Percentiles rank a stretch among this genome's conserved stretches.
Evolutionary conservation across 2,888 invertebrate genomes (phyloP).

Genomic region (Ganaspis brasiliensis): DNA sequence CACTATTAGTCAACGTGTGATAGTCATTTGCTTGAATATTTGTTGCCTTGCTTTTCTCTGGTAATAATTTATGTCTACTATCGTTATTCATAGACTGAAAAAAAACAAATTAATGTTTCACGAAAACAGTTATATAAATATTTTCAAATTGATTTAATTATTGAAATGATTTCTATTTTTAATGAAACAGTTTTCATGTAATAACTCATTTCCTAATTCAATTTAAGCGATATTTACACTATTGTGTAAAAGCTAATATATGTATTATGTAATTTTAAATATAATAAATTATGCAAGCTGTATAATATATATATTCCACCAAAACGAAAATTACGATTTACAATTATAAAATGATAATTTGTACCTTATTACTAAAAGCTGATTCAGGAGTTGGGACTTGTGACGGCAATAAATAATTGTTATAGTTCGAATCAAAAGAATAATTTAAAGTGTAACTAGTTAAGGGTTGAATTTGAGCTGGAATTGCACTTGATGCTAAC

Average conservation of each 20-base stretch:
- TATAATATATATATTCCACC: no score
- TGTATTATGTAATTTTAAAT: no score
- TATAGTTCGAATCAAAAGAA: conserved; percentile 47
- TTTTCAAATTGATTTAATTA: no score
- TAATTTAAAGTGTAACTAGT: conserved; percentile 45
- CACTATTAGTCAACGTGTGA: not conserved
- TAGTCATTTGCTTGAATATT: not conserved
- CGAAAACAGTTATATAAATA: no score
- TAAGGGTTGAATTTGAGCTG: not conserved
- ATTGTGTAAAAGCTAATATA: no score
- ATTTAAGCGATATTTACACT: no score
- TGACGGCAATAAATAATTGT: conserved; percentile 36
- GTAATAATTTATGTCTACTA: not conserved
- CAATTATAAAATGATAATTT: not conserved
- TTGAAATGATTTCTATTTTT: no score
- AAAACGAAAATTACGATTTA: no score
- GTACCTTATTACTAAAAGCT: not conserved
- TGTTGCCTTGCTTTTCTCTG: not conserved
- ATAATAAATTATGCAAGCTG: no score
- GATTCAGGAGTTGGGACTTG: not conserved
- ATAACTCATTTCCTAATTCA: no score
- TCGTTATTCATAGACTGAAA: conserved; percentile 2
- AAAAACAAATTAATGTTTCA: not conserved
- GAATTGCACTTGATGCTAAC: not conserved
- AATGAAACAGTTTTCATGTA: no score